These are phyloP conservation scores for Luscinia luscinia DNA, from an alignment of 2,797 vertebrate species.

Conservation along the genomic window DNA sequence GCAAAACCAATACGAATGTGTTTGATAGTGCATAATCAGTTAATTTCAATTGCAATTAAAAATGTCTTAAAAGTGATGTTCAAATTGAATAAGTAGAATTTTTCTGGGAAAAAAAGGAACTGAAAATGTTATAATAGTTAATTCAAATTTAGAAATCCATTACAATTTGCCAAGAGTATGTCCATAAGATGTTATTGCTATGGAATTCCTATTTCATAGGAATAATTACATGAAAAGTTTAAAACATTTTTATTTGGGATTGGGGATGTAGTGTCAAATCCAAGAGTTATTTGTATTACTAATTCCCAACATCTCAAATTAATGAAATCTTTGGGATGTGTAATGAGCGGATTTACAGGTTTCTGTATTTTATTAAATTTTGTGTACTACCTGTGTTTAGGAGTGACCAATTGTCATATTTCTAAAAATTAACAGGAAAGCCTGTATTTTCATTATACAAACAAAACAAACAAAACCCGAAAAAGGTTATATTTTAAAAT, in stretches of 20 bases:
- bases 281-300: background rate
- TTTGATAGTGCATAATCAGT: background rate
- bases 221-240: background rate
- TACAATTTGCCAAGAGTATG: background rate
- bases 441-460: background rate
- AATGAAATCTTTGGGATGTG: background rate
- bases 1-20: background rate
- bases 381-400: background rate
- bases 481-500: background rate
- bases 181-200: background rate
- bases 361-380: background rate
- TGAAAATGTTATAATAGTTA: background rate
- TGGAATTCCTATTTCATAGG: background rate
- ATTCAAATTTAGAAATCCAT: background rate
- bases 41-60: background rate
- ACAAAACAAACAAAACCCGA: background rate
- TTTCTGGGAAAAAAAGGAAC: background rate
- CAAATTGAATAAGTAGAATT: background rate
- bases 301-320: constrained; percentile 7
- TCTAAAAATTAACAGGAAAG: background rate
- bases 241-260: background rate
- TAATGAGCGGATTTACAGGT: constrained; percentile 1
- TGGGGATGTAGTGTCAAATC: background rate
- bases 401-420: background rate
- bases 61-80: background rate